Evolutionary conservation across 23 tunicate genomes (phyloP).

Genomic region (Oikopleura vanhoeffeni): DNA sequence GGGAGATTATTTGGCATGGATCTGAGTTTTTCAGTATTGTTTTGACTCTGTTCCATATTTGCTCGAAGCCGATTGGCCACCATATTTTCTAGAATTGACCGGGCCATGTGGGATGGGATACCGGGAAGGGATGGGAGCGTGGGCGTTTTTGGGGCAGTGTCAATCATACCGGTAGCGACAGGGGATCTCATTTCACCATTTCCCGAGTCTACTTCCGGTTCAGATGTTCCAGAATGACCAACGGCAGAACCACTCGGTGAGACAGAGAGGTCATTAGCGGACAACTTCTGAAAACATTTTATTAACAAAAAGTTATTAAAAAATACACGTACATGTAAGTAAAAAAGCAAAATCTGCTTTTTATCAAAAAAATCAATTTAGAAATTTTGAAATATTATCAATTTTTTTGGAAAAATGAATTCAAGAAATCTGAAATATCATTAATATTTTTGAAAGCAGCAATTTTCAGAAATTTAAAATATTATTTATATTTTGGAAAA

Average conservation of each 20-base stretch:
- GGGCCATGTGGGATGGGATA: not conserved
- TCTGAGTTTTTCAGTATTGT: not conserved
- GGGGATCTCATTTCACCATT: not conserved
- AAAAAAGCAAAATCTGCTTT: too few relatives aligned
- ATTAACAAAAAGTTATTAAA: too few relatives aligned
- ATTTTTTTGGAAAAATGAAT: too few relatives aligned
- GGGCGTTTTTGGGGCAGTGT: not conserved
- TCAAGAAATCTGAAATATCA: too few relatives aligned
- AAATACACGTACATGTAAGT: too few relatives aligned
- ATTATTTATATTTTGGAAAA: too few relatives aligned
- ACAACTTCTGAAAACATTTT: not conserved
- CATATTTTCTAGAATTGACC: not conserved
- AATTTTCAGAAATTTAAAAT: too few relatives aligned
- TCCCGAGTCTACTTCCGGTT: not conserved
- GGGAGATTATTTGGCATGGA: not conserved
- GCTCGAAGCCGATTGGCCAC: conserved; percentile 9
- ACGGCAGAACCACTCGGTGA: not conserved
- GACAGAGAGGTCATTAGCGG: not conserved
- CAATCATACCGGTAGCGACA: not conserved
- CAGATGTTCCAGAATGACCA: not conserved
- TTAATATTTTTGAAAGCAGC: too few relatives aligned
- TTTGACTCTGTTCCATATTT: not conserved
- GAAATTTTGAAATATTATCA: too few relatives aligned
- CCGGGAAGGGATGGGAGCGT: not conserved
- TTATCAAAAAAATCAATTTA: too few relatives aligned